Evolutionary conservation across 2,113 vertebrate genomes (phyloP), one percentile per base, ranked within the genome.

Genomic region (Todiramphus chloris): DNA sequence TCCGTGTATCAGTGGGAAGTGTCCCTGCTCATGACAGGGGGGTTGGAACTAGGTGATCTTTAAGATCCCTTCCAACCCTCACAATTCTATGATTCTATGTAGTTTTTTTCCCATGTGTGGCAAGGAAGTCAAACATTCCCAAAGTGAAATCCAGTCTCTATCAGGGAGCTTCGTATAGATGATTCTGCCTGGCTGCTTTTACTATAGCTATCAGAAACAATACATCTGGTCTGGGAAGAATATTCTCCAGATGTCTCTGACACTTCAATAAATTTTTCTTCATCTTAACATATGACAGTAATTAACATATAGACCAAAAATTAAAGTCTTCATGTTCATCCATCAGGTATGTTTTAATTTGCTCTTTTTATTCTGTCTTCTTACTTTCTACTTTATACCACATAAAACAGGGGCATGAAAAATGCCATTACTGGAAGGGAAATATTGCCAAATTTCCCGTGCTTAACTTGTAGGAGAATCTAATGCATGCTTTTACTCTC

Each of bases 311-410:
- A 53, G 14, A 53, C 16, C 4, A 69, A 73, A 85, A 77, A 48
- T 43, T 0, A 83, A 48, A 13, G 4, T 11, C 5, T 12, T 3
- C 3, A 3, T 11, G 19, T 69, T 80, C 13, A 44, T 12, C 60
- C 17, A 67, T 3, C 2, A 46, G 10, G 6, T 10, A 31, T 44
- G 21, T n/a, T 82, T 80, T 39, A 28, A 87, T 70, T 81, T 56
- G 8, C 11, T n/a, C 3, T 43, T 44, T 91, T 59, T 27, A 9
- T 56, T 77, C 41, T 41, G 67, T 70, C 14, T 79, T 39, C 15
- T 44, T 63, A 41, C 9, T 2, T 89, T 46, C 24, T 72, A 7
- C 20, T 79, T 89, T 75, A 39, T 6, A 53, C 11, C 4, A 58
- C 2, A 10, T n/a, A 37, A 50, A 89, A 70, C 4, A 3, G 6